Base-by-base conservation (phyloP, 2,113 vertebrate genomes). In the Anthoscopus minutus region DNA sequence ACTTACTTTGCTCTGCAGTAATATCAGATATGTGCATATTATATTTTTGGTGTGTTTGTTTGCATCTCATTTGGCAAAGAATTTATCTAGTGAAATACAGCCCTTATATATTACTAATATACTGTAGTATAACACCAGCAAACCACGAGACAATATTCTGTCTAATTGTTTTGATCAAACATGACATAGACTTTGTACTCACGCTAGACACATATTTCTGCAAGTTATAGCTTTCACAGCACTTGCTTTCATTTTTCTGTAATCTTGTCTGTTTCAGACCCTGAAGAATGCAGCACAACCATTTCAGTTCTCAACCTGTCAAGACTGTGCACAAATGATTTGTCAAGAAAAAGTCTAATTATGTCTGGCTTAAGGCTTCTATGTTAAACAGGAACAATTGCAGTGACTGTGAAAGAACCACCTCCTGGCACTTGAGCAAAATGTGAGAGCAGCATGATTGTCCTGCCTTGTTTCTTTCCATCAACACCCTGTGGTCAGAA, bases 341-440 rank as follows among this genome's bases (percentile, higher is more conserved):
- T 97, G 96, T 97, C 93, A 93, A 94, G 95, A 83, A 95, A 95
- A 94, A 95, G 88, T 84, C 88, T 96, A 93, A 94, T 91, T 91
- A 90, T 92, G 91, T 93, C 94, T 93, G 93, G 91, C 81, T 91
- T 81, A 88, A 84, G 95, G 91, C 92, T 93, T 94, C 97, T 88
- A 65, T 76, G 92, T 91, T 93, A 82, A 95, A 91, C 62, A 92
- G 91, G 65, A 93, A 73, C 88, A 86, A 89, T 92, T 72, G 91
- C 3, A 3, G 89, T 66, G 91, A 65, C 91, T 82, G 88, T 94
- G 95, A 92, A 95, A 89, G 79, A 94, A 86, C 89, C 80, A 5
- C 91, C 91, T 89, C 78, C 48, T 83, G 88, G 93, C 84, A 73
- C 81, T 80, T 62, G 14, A 88, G 89, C 67, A 44, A 86, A 86